Conservation (phyloP, 1,140 invertebrate species). For the Oryctes rhinoceros region DNA sequence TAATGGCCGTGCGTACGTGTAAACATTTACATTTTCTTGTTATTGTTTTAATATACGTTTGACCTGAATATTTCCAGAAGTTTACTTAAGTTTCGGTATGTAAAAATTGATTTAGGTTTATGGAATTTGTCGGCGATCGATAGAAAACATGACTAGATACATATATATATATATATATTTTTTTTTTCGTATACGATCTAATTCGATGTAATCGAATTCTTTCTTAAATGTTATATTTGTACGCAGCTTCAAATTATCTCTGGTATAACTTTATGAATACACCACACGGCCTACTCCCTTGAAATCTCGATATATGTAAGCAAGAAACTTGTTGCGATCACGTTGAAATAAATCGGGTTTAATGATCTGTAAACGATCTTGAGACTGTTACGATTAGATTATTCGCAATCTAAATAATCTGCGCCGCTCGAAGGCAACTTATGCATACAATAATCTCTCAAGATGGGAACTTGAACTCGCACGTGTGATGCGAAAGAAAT, state of each 20-base stretch:
- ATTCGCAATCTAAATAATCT: conserved; percentile 19
- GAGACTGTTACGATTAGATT: not conserved
- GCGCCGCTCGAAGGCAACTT: not conserved
- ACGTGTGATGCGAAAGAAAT: not conserved
- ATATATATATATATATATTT: no score
- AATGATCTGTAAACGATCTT: conserved; percentile 10
- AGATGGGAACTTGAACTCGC: not conserved
- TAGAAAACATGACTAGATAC: no score
- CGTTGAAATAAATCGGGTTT: conserved; percentile 1
- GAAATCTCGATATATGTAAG: not conserved
- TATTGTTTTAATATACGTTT: conserved; percentile 16
- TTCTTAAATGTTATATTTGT: no score
- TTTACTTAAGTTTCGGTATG: conserved; percentile 18
- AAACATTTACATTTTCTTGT: conserved; percentile 12
- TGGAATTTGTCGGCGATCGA: no score
- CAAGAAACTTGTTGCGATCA: not conserved
- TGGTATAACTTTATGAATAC: no score
- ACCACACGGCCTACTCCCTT: not conserved
- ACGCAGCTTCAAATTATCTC: no score
- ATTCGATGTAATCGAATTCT: no score
- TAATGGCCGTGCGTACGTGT: not conserved
- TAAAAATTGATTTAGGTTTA: not conserved
- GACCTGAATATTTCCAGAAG: not conserved
- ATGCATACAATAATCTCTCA: not conserved
- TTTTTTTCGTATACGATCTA: no score